Evolutionary conservation across 53 echinoderm and acorn worm genomes (phyloP).

Genomic region (Mesocentrotus franciscanus): DNA sequence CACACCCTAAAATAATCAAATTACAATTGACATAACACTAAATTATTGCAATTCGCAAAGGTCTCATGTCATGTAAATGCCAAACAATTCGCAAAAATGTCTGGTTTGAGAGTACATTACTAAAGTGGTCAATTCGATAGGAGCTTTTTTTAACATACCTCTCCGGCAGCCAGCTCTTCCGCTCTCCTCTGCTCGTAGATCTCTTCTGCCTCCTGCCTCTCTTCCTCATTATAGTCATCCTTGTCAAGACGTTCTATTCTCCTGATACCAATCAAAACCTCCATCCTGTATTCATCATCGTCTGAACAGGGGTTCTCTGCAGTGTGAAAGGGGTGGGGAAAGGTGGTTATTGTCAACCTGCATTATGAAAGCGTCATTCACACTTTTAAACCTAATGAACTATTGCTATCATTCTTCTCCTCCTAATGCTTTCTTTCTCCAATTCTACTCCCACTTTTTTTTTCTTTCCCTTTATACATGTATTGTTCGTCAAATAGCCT

Average conservation of each 20-base stretch:
- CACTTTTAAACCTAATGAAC: background rate
- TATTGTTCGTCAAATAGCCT: too few species aligned
- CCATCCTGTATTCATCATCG: slow-evolving; percentile 98
- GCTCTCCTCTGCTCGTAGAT: slow-evolving; percentile 93
- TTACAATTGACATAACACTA: too few species aligned
- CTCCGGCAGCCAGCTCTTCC: slow-evolving; percentile 89
- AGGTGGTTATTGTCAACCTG: background rate
- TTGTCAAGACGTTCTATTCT: slow-evolving; percentile 92
- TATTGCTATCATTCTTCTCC: background rate
- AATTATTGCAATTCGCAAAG: too few species aligned
- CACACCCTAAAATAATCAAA: too few species aligned
- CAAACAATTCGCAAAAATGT: background rate
- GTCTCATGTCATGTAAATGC: too few species aligned
- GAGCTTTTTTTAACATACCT: slow-evolving; percentile 26
- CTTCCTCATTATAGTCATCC: slow-evolving; percentile 93
- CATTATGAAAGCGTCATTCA: background rate
- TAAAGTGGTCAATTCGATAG: too few species aligned
- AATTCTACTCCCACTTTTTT: too few species aligned
- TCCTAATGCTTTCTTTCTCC: background rate
- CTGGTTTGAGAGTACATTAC: too few species aligned
- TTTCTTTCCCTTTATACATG: too few species aligned
- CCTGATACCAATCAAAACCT: slow-evolving; percentile 86
- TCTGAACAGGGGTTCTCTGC: slow-evolving; percentile 84
- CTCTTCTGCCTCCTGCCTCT: slow-evolving; percentile 98
- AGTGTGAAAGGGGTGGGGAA: background rate